Percentiles rank a stretch among this genome's conserved stretches.
Evolutionary conservation across 2,797 vertebrate genomes (phyloP).

Genomic region (Pyrrhura leucotis): DNA sequence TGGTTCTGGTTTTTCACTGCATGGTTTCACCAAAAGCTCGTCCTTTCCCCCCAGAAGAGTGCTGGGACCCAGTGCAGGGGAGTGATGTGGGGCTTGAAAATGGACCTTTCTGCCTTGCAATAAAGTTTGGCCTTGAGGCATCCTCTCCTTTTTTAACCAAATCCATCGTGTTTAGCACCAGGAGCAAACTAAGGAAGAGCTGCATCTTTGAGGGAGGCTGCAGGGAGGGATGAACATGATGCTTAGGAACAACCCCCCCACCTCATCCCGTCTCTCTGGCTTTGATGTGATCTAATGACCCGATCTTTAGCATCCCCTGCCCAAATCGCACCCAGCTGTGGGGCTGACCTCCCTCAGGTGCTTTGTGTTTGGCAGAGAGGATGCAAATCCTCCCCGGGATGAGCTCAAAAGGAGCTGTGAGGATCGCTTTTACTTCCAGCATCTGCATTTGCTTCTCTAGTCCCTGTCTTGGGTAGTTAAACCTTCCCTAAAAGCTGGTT

Average conservation of each 20-base stretch:
- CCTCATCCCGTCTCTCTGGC: accelerated
- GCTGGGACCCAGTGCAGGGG: not conserved
- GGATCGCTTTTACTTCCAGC: not conserved
- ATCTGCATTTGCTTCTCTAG: accelerated
- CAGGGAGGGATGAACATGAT: accelerated
- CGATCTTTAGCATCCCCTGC: not conserved
- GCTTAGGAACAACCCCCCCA: accelerated
- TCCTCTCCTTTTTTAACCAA: not conserved
- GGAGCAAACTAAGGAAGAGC: not conserved
- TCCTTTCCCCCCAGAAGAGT: not conserved
- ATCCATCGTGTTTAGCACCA: accelerated
- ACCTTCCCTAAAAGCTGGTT: not conserved
- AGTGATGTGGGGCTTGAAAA: not conserved
- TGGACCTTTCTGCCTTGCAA: not conserved
- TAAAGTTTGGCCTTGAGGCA: conserved; percentile 58
- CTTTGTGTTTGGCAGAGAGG: not conserved
- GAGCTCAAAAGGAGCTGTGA: not conserved
- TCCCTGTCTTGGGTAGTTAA: not conserved
- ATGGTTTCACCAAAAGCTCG: accelerated
- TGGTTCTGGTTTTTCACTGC: not conserved
- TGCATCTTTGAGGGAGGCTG: accelerated
- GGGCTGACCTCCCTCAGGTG: not conserved
- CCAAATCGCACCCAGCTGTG: not conserved
- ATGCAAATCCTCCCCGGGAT: not conserved
- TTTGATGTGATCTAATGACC: accelerated